Percentiles rank a stretch among this genome's conserved stretches.
These are phyloP conservation scores for Cardiocondyla obscurior DNA, from an alignment of 1,140 invertebrate genomes.

Conservation along the genomic window DNA sequence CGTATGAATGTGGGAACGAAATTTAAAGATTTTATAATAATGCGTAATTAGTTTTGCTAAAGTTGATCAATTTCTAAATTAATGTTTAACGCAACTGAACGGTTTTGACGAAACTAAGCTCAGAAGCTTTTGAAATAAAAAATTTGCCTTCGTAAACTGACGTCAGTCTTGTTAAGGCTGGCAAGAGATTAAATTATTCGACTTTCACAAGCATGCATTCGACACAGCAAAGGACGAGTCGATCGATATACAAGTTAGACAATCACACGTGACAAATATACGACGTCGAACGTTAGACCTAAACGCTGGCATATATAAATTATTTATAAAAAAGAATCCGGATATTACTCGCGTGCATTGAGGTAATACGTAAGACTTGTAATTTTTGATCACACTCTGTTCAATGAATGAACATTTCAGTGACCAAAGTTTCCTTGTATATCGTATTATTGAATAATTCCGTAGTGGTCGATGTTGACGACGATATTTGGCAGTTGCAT, in stretches of 20 bases:
- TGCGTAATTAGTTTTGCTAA: background rate
- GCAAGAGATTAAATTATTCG: slow-evolving; percentile 58
- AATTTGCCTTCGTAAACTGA: slow-evolving; percentile 50
- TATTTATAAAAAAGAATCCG: slow-evolving; percentile 49
- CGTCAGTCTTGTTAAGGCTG: slow-evolving; percentile 63
- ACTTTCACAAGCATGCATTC: slow-evolving; percentile 19
- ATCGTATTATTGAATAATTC: slow-evolving; percentile 20
- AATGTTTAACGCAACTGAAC: background rate
- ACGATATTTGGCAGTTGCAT: slow-evolving; percentile 36
- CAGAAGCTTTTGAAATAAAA: background rate
- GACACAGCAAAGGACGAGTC: background rate
- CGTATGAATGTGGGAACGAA: slow-evolving; percentile 10
- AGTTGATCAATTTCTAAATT: slow-evolving; percentile 7
- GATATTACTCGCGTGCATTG: background rate
- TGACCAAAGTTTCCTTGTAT: background rate
- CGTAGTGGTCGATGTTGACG: background rate
- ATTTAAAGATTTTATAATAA: slow-evolving; percentile 8
- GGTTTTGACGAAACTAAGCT: background rate
- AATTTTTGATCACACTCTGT: background rate
- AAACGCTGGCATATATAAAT: slow-evolving; percentile 38
- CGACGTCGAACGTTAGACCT: slow-evolving; percentile 19
- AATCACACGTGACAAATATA: slow-evolving; percentile 39
- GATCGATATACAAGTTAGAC: slow-evolving; percentile 15
- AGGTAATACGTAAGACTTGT: slow-evolving; percentile 24
- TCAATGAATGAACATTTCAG: background rate